Percentiles rank a stretch among this genome's conserved stretches.
These are phyloP conservation scores for Anorthoa munda DNA, from an alignment of 2,888 invertebrate genomes.

Conservation along the genomic window DNA sequence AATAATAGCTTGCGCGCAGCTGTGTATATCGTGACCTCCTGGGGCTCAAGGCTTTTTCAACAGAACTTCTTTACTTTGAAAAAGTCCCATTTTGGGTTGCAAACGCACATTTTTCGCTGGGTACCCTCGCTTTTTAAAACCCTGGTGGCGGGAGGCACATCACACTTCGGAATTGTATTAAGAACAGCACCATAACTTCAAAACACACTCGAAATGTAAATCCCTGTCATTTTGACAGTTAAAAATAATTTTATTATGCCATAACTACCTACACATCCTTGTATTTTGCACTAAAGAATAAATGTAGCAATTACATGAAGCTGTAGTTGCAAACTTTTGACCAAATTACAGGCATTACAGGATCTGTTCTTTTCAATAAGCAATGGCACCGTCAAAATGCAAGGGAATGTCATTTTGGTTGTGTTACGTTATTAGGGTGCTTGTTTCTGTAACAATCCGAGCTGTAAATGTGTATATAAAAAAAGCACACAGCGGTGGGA, in stretches of 20 bases:
- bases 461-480: constrained; percentile 69
- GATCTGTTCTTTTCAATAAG: too few species aligned
- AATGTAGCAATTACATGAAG: neutral
- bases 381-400: constrained; percentile 3
- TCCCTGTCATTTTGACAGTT: constrained; percentile 12
- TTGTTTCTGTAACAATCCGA: constrained; percentile 65
- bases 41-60: constrained; percentile 83
- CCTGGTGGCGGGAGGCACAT: constrained; percentile 87
- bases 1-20: constrained; percentile 88
- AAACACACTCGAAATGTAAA: constrained; percentile 4
- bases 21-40: constrained; percentile 88
- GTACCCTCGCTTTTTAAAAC: constrained; percentile 82
- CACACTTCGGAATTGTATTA: constrained; percentile 57
- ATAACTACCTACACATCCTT: neutral
- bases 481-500: constrained; percentile 79
- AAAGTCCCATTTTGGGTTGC: constrained; percentile 72
- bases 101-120: constrained; percentile 82
- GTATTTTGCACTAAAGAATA: neutral
- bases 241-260: neutral
- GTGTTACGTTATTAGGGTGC: constrained; percentile 14
- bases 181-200: constrained; percentile 11
- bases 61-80: constrained; percentile 70
- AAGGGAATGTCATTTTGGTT: neutral
- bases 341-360: neutral
- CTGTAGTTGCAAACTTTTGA: neutral